Base-by-base conservation (phyloP, 2,113 vertebrate genomes). In the Triplophysa siluroides region DNA sequence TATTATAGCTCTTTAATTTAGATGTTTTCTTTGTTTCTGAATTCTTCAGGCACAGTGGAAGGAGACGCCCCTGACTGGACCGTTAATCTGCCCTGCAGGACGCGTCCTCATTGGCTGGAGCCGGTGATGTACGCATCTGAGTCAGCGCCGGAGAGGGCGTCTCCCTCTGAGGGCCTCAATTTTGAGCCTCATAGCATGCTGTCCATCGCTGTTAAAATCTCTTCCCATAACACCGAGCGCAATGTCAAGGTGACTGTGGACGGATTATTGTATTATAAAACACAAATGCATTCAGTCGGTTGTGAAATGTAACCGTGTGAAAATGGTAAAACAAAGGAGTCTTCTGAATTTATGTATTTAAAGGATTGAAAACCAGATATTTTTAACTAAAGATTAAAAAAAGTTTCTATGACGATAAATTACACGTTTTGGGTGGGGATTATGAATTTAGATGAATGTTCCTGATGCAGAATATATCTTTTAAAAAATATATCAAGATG, bases 41-140 rank as follows among this genome's bases (percentile, higher is more conserved):
- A 19, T 43, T 68, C 21, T 4, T 52, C 76, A 84, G 83, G 83
- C 24, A 29, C 83, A 23, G 76, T 82, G 43, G 95, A 98, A 74
- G 95, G 95, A 72, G 85, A 88, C 0, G 74, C 93, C 5, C 85
- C 91, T 12, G 90, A 88, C 12, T 90, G 89, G 71, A 96, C 97
- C 75, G 84, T 94, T 4, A 94, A 93, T 54, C 87, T 98, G 70
- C 97, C 97, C 63, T 96, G 90, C 86, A 91, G 92, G 69, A 93
- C 92, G 2, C 94, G 92, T 63, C 97, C 97, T 18, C 96, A 96
- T 23, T 98, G 97, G 96, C 88, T 99, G 85, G 97, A 99, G 82
- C 95, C 95, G 24, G 96, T 95, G 45, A 92, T 99, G 87, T 98
- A 95, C 83, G 94, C 94, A 26, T 96, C 94, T 23, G 96, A 97